Conservation (phyloP, 1,140 invertebrate species). For the Oryzaephilus surinamensis region DNA sequence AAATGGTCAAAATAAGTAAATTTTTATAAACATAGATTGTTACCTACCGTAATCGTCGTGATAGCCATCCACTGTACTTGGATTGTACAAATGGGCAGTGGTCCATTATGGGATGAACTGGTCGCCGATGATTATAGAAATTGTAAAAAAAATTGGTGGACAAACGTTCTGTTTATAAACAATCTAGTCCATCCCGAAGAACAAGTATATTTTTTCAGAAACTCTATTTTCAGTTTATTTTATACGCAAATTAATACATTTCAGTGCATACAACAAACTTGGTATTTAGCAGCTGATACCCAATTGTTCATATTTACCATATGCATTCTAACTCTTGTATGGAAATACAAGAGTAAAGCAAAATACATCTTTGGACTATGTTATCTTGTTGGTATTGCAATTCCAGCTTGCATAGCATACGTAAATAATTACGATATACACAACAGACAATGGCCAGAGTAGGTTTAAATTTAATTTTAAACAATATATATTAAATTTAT, state of each 20-base stretch:
- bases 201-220: conserved; percentile 24
- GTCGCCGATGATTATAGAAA: conserved; percentile 23
- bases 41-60: conserved; percentile 18
- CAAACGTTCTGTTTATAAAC: conserved; percentile 47
- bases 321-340: conserved; percentile 21
- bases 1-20: conserved; percentile 1
- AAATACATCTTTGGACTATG: conserved; percentile 15
- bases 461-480: conserved; percentile 6
- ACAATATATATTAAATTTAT: background rate
- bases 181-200: conserved; percentile 39
- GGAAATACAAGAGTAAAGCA: conserved; percentile 14
- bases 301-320: conserved; percentile 34
- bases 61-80: conserved; percentile 21
- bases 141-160: conserved; percentile 35
- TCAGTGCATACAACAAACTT: conserved; percentile 35
- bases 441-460: conserved; percentile 24
- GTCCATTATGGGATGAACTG: conserved; percentile 26
- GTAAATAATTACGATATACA: conserved; percentile 22
- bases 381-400: conserved; percentile 14
- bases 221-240: background rate
- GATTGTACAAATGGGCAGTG: conserved; percentile 18
- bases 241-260: conserved; percentile 10
- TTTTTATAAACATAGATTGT: no score
- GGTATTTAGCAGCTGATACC: conserved; percentile 38
- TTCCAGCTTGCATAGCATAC: conserved; percentile 15